phyloP scores from a whole-genome alignment of 1,140 invertebrate genomes.

The Drosophila bipectinata region DNA sequence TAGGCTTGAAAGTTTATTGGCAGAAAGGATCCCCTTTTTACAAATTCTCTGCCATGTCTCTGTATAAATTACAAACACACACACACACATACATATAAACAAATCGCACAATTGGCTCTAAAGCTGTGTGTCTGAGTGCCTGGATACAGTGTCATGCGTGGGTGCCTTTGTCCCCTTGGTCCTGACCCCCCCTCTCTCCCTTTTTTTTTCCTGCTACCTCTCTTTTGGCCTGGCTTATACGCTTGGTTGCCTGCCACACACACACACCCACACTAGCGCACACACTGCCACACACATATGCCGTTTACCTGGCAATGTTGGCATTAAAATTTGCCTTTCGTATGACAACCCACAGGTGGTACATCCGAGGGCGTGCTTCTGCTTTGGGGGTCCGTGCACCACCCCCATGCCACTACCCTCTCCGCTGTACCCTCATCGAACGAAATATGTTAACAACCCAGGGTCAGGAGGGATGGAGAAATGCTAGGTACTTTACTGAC shows the following conservation, averaged over 20 bases:
- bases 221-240: conserved; percentile 55
- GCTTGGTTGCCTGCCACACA: conserved; percentile 56
- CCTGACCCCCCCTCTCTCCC: background rate
- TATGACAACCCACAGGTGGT: conserved; percentile 58
- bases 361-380: background rate
- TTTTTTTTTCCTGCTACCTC: conserved; percentile 10
- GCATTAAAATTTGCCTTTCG: conserved; percentile 80
- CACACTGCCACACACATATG: conserved; percentile 19
- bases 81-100: conserved; percentile 11
- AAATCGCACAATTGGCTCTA: conserved; percentile 62
- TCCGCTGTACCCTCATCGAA: background rate
- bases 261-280: conserved; percentile 20
- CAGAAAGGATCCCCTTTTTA: background rate
- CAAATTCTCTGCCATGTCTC: background rate
- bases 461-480: conserved; percentile 14
- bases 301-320: conserved; percentile 70
- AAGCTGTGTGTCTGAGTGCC: conserved; percentile 69
- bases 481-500: conserved; percentile 26
- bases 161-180: conserved; percentile 9
- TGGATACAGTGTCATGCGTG: conserved; percentile 62
- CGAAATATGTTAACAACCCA: conserved; percentile 33
- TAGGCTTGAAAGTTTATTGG: background rate
- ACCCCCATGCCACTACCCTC: background rate
- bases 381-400: background rate
- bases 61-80: conserved; percentile 28